Evolutionary conservation across 2,888 invertebrate species (phyloP), one percentile per base, ranked within the genome.

Genomic region (Epiblema foenella): DNA sequence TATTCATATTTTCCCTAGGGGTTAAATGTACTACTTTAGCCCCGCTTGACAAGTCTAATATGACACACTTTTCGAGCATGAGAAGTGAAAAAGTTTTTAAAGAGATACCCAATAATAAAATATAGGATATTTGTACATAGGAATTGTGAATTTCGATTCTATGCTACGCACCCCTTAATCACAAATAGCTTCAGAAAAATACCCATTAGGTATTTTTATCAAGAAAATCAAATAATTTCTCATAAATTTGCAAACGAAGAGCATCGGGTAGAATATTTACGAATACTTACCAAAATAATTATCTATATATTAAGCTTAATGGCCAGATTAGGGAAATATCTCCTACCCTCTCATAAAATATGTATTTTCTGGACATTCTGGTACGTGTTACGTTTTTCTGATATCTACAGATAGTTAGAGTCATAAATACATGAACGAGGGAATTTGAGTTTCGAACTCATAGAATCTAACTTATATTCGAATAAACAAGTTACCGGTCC

Each of bases 271-370:
- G 83, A 88, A 88, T 89, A 84, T 83, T 86, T 80, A 86, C 78
- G 80, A 80, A 79, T 77, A 81, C 78, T 81, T 81, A 78, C 80
- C 78, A 82, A 81, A 84, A 90, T 89, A 90, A 90, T 89, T 90
- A 89, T 89, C 90, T 81, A 88, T 91, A 90, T 87, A 89, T 90
- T 87, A 87, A 80, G 83, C 82, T 77, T 88, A 89, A 91, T 81
- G 88, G 85, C 82, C 76, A 79, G 86, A 89, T 89, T 91, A 90
- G 87, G 90, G 89, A 88, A 89, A 90, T 89, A 85, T 81, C 82
- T 81, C 78, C 78, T 81, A 80, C 77, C 77, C 76, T 77, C 83
- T 81, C 80, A 87, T 89, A 78, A 82, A 90, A 84, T 85, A 89
- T 89, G 86, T 75, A 88, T 81, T 77, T 75, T 76, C 76, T 76